Base-by-base conservation (phyloP, 1,140 invertebrate species). In the Cardiocondyla obscurior region DNA sequence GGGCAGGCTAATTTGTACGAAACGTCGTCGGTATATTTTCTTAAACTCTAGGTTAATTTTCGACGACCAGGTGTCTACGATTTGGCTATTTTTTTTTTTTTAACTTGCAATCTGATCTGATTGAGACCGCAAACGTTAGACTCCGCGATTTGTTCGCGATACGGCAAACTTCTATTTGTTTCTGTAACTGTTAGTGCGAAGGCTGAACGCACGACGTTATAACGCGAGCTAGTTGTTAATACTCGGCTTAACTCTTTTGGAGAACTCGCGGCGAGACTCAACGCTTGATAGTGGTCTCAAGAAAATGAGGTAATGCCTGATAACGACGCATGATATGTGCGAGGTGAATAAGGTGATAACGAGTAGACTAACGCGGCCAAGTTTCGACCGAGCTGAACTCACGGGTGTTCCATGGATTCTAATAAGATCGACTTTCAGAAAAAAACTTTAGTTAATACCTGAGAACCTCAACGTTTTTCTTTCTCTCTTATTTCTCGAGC, bases 231-330 rank as follows among this genome's bases (percentile, higher is more conserved):
- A 19, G 25, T 8, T 36, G 19, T 5, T 70, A 70, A 16, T 46
- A 49, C 2, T 12, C 4, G 6, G 16, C 33, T 70, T 57, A 57
- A 73, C 28, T 10, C 33, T 76, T 49, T 36, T 3, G 8, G 0
- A n/a, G n/a, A 1, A 44, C 12, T 19, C 19, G n/a, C 28, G 39
- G 49, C n/a, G 8, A 33, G 22, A 28, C 5, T 16, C 51, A 36
- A 0, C 19, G 51, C 12, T 25, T 14, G 49, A 81, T 81, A 70
- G 67, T 30, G 22, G n/a, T 39, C 25, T 67, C 6, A 72, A 81
- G 49, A 81, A 81, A 76, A 12, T 67, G 28, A 81, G 64, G 62
- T 70, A 81, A 81, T 44, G 49, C 12, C 49, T 49, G 76, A 81
- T 72, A 81, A 81, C 16, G n/a, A 72, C n/a, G 64, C n/a, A 10